These are phyloP conservation scores for Halictus rubicundus DNA, from an alignment of 1,140 invertebrate genomes.

Conservation along the genomic window DNA sequence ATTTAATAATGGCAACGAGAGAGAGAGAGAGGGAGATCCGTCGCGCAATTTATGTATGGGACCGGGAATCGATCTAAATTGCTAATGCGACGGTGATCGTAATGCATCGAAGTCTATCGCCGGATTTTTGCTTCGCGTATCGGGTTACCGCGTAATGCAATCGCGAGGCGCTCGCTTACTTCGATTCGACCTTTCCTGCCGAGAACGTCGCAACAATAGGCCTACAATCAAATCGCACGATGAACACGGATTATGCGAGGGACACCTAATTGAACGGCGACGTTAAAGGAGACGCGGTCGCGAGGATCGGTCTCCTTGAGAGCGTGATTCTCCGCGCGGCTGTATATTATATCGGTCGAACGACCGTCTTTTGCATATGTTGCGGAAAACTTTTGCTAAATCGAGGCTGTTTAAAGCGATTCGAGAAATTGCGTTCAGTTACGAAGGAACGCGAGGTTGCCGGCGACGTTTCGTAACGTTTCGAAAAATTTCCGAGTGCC, in stretches of 20 bases:
- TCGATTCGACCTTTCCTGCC: neutral
- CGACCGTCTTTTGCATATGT: no score
- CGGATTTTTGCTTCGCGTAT: neutral
- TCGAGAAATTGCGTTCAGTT: no score
- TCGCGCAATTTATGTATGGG: no score
- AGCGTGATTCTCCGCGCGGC: neutral
- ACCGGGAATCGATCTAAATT: neutral
- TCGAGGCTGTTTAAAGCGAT: no score
- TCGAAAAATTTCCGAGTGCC: slow-evolving; percentile 44
- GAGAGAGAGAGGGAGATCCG: no score
- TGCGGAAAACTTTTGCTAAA: no score
- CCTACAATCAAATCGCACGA: slow-evolving; percentile 16
- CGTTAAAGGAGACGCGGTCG: neutral
- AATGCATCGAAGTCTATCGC: neutral
- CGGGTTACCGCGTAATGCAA: neutral
- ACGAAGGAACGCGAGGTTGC: no score
- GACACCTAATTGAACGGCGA: neutral
- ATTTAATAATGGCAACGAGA: no score
- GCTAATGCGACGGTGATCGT: neutral
- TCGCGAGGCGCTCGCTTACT: no score
- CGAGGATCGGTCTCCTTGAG: neutral
- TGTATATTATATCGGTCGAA: no score
- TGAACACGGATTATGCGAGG: neutral
- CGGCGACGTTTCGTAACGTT: no score
- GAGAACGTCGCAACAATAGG: slow-evolving; percentile 5